Percentiles rank a stretch among this genome's conserved stretches.
These are phyloP conservation scores for Pteruthius melanotis DNA, from an alignment of 2,113 vertebrate species.

Conservation along the genomic window DNA sequence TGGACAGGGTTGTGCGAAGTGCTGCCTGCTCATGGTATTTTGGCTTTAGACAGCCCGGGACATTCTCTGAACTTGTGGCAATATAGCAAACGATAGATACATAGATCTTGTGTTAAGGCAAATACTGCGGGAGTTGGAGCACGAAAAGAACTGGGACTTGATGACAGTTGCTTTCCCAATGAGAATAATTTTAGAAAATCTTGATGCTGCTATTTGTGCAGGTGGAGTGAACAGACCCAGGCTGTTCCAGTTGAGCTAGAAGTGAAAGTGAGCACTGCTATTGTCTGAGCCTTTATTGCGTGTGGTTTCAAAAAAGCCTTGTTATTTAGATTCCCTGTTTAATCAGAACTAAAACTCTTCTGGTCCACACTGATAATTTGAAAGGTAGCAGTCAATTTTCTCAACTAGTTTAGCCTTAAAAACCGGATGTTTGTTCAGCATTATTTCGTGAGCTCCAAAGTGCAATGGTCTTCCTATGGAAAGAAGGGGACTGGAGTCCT, in stretches of 20 bases:
- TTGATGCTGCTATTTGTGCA: constrained; percentile 77
- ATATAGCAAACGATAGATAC: constrained; percentile 72
- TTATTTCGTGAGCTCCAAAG: constrained; percentile 46
- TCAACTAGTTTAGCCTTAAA: constrained; percentile 56
- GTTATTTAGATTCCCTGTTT: constrained; percentile 58
- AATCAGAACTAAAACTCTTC: constrained; percentile 55
- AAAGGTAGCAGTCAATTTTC: constrained; percentile 62
- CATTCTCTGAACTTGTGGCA: constrained; percentile 61
- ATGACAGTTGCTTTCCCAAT: constrained; percentile 75
- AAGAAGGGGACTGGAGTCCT: constrained; percentile 14
- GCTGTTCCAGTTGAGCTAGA: constrained; percentile 85
- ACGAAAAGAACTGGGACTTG: constrained; percentile 41
- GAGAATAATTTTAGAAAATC: constrained; percentile 67
- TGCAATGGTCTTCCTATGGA: constrained; percentile 61
- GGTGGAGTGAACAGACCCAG: constrained; percentile 58
- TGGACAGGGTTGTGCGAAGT: constrained; percentile 56
- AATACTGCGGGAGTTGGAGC: constrained; percentile 69
- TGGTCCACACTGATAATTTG: constrained; percentile 50
- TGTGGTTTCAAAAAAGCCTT: constrained; percentile 70
- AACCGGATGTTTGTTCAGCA: constrained; percentile 34
- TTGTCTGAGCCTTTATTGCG: constrained; percentile 75
- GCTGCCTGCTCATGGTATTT: constrained; percentile 58
- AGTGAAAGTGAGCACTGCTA: constrained; percentile 74
- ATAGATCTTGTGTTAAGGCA: constrained; percentile 71
- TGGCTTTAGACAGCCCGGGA: constrained; percentile 68